phyloP scores from a whole-genome alignment of 2,113 vertebrate species.

The Labeo catla region DNA sequence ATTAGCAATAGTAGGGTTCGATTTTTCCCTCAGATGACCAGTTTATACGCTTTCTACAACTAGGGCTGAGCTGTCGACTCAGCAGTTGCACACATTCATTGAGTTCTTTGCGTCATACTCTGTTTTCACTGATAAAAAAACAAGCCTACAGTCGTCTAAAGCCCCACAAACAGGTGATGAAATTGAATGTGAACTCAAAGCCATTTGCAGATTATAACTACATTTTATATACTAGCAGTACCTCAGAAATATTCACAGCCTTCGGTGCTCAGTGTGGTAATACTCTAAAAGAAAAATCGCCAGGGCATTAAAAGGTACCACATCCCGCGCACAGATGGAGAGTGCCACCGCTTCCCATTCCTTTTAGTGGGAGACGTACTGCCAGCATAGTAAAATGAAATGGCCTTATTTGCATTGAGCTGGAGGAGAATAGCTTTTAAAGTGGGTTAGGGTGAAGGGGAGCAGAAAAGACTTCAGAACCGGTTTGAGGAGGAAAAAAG shows the following conservation, averaged over 20 bases:
- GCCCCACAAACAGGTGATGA: constrained; percentile 64
- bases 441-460: constrained; percentile 49
- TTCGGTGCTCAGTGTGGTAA: neutral
- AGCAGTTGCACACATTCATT: constrained; percentile 71
- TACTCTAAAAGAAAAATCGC: constrained; percentile 46
- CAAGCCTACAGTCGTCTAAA: constrained; percentile 58
- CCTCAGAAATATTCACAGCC: constrained; percentile 13
- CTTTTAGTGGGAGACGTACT: constrained; percentile 50
- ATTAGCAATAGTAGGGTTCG: neutral
- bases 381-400: constrained; percentile 61
- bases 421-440: constrained; percentile 58
- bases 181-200: constrained; percentile 53
- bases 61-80: constrained; percentile 71
- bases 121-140: constrained; percentile 60
- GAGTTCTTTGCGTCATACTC: constrained; percentile 60
- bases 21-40: constrained; percentile 56
- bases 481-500: constrained; percentile 17
- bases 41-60: constrained; percentile 55
- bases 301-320: constrained; percentile 41
- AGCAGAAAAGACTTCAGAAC: constrained; percentile 39
- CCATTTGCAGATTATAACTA: constrained; percentile 51
- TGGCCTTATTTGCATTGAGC: constrained; percentile 63
- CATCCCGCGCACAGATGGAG: constrained; percentile 39
- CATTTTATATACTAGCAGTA: neutral
- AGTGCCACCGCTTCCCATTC: constrained; percentile 51